phyloP scores from a whole-genome alignment of 2,888 invertebrate genomes.

The Blastobasis lacticolella region DNA sequence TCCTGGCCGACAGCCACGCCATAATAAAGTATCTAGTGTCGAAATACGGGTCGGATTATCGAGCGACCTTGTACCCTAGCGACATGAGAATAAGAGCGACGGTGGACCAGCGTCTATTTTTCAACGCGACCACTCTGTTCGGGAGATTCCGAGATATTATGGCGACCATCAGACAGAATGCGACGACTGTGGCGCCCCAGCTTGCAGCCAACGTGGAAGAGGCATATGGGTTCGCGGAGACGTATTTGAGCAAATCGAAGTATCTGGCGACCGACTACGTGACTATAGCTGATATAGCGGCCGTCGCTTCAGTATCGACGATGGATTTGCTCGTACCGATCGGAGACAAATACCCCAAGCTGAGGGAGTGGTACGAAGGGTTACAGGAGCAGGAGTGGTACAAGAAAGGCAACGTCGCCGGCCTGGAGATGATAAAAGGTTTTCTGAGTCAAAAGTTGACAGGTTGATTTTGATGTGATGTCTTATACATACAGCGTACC shows the following conservation, averaged over 20 bases:
- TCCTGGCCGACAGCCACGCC: slow-evolving; percentile 34
- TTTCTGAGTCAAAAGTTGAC: background rate
- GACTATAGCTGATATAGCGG: slow-evolving; percentile 36
- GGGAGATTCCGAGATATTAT: slow-evolving; percentile 9
- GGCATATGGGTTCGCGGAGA: slow-evolving; percentile 29
- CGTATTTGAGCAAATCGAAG: slow-evolving; percentile 26
- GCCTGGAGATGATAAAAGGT: slow-evolving; percentile 14
- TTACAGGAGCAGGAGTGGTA: slow-evolving; percentile 29
- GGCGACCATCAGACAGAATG: too few species aligned
- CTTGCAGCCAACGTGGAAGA: slow-evolving; percentile 12
- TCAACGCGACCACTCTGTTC: slow-evolving; percentile 28
- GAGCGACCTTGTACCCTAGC: slow-evolving; percentile 28
- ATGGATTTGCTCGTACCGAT: slow-evolving; percentile 25
- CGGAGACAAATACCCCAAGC: slow-evolving; percentile 22
- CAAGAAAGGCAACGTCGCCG: slow-evolving; percentile 26
- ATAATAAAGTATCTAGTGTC: slow-evolving; percentile 36
- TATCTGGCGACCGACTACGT: slow-evolving; percentile 27
- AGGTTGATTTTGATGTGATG: too few species aligned
- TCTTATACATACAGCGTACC: too few species aligned
- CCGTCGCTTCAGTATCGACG: slow-evolving; percentile 26
- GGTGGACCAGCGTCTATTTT: slow-evolving; percentile 30
- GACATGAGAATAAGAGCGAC: slow-evolving; percentile 27
- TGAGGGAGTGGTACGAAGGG: slow-evolving; percentile 25
- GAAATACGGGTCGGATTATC: slow-evolving; percentile 34
- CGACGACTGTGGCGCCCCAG: too few species aligned